These are phyloP conservation scores for Thalpophila matura DNA, from an alignment of 2,888 invertebrate genomes.

Conservation along the genomic window DNA sequence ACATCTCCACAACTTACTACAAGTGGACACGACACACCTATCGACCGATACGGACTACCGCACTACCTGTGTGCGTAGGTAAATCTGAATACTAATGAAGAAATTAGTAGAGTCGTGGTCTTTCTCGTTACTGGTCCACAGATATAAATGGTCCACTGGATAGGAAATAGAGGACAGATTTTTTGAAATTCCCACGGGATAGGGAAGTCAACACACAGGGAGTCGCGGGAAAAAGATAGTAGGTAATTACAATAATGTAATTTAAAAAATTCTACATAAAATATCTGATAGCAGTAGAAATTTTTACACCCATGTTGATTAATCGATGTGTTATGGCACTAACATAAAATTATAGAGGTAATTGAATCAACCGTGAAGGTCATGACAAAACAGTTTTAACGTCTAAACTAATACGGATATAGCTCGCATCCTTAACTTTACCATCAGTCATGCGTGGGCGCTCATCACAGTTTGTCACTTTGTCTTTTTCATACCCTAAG, in stretches of 20 bases:
- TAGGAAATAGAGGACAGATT: neutral
- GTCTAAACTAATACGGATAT: too few species aligned
- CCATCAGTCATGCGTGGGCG: slow-evolving; percentile 8
- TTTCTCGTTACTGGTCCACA: slow-evolving; percentile 19
- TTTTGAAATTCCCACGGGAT: neutral
- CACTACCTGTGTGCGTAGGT: slow-evolving; percentile 73
- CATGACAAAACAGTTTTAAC: too few species aligned
- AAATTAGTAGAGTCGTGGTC: slow-evolving; percentile 76
- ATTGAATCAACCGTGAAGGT: too few species aligned
- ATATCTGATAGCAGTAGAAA: too few species aligned
- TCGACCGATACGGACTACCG: slow-evolving; percentile 1
- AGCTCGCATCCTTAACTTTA: neutral
- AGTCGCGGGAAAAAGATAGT: too few species aligned
- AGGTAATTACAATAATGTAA: too few species aligned
- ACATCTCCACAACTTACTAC: neutral
- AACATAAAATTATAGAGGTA: too few species aligned
- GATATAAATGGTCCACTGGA: slow-evolving; percentile 53
- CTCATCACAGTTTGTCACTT: neutral
- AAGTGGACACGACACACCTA: neutral
- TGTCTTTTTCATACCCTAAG: neutral
- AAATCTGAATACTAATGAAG: slow-evolving; percentile 88
- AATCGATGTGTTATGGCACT: too few species aligned
- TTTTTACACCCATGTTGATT: too few species aligned
- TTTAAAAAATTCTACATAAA: too few species aligned
- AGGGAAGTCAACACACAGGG: too few species aligned